Base-by-base conservation (phyloP, 2,113 vertebrate species). In the Melanocharis versteri region DNA sequence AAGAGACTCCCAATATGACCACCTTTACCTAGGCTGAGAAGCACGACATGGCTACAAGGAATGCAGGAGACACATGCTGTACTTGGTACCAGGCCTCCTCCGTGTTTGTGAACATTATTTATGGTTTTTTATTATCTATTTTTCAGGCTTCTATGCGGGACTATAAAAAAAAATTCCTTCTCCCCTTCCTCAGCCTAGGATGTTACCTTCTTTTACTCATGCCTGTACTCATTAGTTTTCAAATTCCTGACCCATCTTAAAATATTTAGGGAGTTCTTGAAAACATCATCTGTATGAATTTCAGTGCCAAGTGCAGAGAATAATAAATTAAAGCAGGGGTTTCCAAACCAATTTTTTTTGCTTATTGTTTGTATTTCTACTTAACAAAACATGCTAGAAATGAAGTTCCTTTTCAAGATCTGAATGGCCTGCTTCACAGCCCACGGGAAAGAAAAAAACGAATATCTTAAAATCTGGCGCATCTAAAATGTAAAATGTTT, bases 231-330 rank as follows among this genome's bases (percentile, higher is more conserved):
- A 35, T 66, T 58, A 89, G 31, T 79, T 93, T 93, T 85, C 61
- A 89, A 94, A 93, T 89, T 91, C 93, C 61, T 93, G 35, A 71
- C 78, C 61, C 71, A 75, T 39, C 35, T 60, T 78, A 71, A 89
- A 92, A 64, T 68, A 91, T 66, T 83, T 93, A 89, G 77, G 91
- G 72, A 95, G 87, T 89, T 94, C 80, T 83, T 91, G 72, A 85
- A 95, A 95, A 68, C 13, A 79, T 78, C 40, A 82, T 56, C 47
- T 56, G 20, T 71, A 64, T 40, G 51, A 62, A 54, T 64, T 84
- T 91, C 53, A 50, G 48, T 71, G 73, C 80, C 73, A 97, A 87
- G 37, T 42, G 15, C 44, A 82, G 33, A 80, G 53, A 89, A 88
- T 18, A 90, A 87, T 76, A 94, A 89, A 93, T 95, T 60, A 84